A percentile compares a stretch with the other conserved stretches of the same genome.
phyloP scores from a whole-genome alignment of 2,113 vertebrate species.

The Chaetura pelagica region DNA sequence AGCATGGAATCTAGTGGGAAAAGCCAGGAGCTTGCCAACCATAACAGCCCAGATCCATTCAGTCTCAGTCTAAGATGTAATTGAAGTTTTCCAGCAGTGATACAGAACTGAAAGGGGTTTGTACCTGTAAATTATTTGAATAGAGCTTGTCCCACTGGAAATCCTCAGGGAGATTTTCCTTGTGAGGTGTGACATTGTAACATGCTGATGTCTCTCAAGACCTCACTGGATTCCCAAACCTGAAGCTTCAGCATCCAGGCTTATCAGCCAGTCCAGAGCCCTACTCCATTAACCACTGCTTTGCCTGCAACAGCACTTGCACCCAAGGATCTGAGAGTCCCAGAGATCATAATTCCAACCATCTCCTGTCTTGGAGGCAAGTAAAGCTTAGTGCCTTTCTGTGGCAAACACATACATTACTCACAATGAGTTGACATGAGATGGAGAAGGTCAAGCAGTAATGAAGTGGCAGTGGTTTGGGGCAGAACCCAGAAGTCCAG shows the following conservation, averaged over 20 bases:
- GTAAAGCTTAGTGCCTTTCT: background rate
- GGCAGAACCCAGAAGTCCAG: conserved; percentile 3
- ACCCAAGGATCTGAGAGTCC: background rate
- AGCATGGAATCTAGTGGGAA: background rate
- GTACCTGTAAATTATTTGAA: background rate
- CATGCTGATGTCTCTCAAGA: background rate
- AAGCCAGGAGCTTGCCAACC: background rate
- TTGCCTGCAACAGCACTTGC: background rate
- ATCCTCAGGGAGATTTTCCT: background rate
- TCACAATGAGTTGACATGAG: background rate
- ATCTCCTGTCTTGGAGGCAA: background rate
- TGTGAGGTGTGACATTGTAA: background rate
- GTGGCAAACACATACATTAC: background rate
- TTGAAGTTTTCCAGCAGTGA: background rate
- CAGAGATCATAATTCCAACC: background rate
- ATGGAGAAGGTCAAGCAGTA: conserved; percentile 42
- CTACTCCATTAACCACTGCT: background rate
- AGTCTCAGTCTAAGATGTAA: background rate
- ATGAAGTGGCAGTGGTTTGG: conserved; percentile 27
- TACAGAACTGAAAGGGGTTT: background rate
- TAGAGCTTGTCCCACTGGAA: background rate
- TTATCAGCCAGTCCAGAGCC: background rate
- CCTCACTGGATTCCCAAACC: background rate
- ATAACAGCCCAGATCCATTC: background rate
- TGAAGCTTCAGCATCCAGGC: background rate